Percentiles rank a stretch among this genome's conserved stretches.
Evolutionary conservation across 1,140 invertebrate genomes (phyloP).

Genomic region (Diuraphis noxia): DNA sequence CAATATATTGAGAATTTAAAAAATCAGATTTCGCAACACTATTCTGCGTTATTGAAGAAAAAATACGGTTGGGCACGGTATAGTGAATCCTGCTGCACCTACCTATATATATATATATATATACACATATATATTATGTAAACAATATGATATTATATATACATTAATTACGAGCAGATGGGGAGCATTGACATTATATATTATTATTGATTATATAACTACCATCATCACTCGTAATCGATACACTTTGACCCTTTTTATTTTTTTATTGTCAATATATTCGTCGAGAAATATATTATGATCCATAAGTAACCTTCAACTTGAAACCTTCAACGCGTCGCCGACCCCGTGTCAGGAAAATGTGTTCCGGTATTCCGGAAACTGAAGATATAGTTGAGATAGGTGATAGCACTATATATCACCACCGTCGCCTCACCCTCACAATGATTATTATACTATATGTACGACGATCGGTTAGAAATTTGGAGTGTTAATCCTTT

Average conservation of each 20-base stretch:
- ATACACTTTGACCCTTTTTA: no score
- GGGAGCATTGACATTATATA: background rate
- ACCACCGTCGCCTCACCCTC: no score
- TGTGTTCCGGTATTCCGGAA: background rate
- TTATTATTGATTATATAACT: background rate
- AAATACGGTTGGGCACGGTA: no score
- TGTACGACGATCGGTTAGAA: background rate
- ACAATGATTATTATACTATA: background rate
- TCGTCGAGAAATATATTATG: background rate
- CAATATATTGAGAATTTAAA: no score
- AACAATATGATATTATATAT: background rate
- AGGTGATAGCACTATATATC: no score
- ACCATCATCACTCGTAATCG: background rate
- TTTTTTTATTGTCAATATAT: background rate
- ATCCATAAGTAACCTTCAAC: slow-evolving; percentile 26
- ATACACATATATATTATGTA: no score
- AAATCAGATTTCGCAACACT: background rate
- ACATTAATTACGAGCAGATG: background rate
- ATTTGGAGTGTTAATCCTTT: background rate
- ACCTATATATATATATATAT: no score
- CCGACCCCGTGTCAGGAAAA: background rate
- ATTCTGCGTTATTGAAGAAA: no score
- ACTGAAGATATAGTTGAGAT: background rate
- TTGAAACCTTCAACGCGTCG: background rate
- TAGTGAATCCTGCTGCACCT: no score